Base-by-base conservation (phyloP, 2,113 vertebrate species). In the Uria aalge region DNA sequence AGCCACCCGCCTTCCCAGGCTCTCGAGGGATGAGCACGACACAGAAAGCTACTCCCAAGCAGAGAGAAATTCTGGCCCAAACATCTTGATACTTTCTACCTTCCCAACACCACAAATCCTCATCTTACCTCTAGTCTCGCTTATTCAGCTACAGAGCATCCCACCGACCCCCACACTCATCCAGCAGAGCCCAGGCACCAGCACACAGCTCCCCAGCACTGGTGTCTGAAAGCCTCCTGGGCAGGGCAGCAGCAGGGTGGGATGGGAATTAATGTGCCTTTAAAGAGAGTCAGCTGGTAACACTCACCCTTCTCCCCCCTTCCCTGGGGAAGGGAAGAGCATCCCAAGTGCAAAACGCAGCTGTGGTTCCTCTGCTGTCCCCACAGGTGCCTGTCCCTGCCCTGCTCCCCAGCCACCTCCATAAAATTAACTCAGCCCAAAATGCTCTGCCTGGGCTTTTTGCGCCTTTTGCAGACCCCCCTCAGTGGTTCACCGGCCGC, bases 121-220 rank as follows among this genome's bases (percentile, higher is more conserved):
- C 52, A 5, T 8, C 38, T 38, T 29, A 63, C 26, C 64, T 85
- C 71, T 55, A 6, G 6, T 48, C 36, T 59, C 9, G 30, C 4
- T 80, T 8, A 1, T 32, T 57, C 8, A 45, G 5, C 5, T 3
- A 3, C 24, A 57, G 27, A 80, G 9, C 72, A 29, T 20, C 45
- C 53, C 34, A 8, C 24, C 2, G 0, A 0, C 9, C 18, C 63
- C 59, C 9, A 4, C 0, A 2, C 0, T 11, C 56, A 9, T 1
- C 2, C 8, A 32, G 47, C 69, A 88, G 19, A 76, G 45, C 57
- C 10, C 68, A 45, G 17, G 5, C 15, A 43, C 5, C 62, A 73
- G 13, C 52, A n/a, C 16, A 2, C 30, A 53, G 11, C 15, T 38
- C 36, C 64, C 32, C 86, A 75, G n/a, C 55, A 8, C 27, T 2